Percentiles rank a stretch among this genome's conserved stretches.
Conservation (phyloP, 1,140 invertebrate genomes). For the Andricus grossulariae region DNA sequence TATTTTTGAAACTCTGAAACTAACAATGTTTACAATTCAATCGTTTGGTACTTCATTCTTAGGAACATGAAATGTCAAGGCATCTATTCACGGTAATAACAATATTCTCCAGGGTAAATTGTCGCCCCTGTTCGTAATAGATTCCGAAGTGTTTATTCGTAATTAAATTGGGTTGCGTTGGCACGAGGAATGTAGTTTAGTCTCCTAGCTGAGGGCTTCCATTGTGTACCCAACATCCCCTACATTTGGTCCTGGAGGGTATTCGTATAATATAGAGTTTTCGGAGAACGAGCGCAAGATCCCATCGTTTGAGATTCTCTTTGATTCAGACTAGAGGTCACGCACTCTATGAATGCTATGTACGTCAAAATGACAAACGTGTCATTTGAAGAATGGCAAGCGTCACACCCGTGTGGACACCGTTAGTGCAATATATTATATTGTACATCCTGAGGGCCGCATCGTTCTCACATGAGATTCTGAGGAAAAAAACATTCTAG, state of each 20-base stretch:
- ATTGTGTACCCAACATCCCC: constrained; percentile 25
- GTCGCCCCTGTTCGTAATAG: constrained; percentile 26
- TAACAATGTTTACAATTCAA: constrained; percentile 3
- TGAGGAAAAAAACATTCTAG: constrained; percentile 31
- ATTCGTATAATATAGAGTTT: constrained; percentile 44
- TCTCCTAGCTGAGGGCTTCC: constrained; percentile 19
- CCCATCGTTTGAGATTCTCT: constrained; percentile 45
- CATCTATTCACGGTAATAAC: constrained; percentile 24
- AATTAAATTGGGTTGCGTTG: constrained; percentile 36
- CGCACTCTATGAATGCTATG: constrained; percentile 44
- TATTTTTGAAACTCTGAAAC: background rate
- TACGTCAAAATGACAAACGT: constrained; percentile 58
- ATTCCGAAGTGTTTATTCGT: constrained; percentile 39
- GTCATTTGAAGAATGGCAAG: constrained; percentile 54
- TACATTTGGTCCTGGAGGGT: constrained; percentile 36
- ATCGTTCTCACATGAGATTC: constrained; percentile 51
- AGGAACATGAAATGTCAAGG: constrained; percentile 8
- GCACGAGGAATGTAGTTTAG: constrained; percentile 27
- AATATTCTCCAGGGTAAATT: constrained; percentile 30
- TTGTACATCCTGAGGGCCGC: constrained; percentile 55
- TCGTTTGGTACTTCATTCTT: background rate
- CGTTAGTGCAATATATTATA: constrained; percentile 58
- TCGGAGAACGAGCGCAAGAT: constrained; percentile 46
- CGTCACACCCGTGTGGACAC: constrained; percentile 50
- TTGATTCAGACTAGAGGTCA: constrained; percentile 48